Conservation (phyloP, 2,797 vertebrate genomes). For the Characodon lateralis region DNA sequence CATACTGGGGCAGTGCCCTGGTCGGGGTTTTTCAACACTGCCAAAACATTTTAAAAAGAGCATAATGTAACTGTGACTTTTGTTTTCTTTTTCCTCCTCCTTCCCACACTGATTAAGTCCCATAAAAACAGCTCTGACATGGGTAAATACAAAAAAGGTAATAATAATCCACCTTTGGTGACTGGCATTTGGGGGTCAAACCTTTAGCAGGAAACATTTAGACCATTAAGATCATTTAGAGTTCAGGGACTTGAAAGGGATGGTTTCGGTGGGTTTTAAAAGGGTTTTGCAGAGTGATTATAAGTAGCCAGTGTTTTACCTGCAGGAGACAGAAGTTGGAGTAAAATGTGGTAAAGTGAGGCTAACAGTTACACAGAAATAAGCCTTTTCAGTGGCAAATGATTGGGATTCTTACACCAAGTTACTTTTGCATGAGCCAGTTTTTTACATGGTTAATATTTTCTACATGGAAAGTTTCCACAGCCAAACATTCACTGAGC, state of each 20-base stretch:
- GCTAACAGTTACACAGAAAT: background rate
- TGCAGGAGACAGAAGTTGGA: background rate
- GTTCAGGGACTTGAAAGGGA: slow-evolving; percentile 26
- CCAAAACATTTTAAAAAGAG: slow-evolving; percentile 48
- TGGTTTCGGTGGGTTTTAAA: background rate
- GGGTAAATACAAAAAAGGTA: slow-evolving; percentile 70
- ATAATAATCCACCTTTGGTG: slow-evolving; percentile 28
- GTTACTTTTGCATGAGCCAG: background rate
- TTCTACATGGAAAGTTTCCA: background rate
- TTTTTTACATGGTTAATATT: background rate
- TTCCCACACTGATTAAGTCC: slow-evolving; percentile 22
- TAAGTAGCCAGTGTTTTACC: background rate
- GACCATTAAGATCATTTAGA: background rate
- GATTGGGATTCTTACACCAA: background rate
- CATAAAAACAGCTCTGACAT: slow-evolving; percentile 74
- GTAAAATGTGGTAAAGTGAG: background rate
- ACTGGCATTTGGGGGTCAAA: slow-evolving; percentile 44
- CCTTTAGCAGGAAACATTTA: slow-evolving; percentile 34
- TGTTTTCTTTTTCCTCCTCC: slow-evolving; percentile 7
- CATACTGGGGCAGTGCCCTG: slow-evolving; percentile 50
- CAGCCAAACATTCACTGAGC: background rate
- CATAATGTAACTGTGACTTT: slow-evolving; percentile 46
- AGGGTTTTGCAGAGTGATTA: background rate
- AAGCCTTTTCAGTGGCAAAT: background rate
- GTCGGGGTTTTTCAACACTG: slow-evolving; percentile 29